Percentiles rank a stretch among this genome's conserved stretches.
phyloP scores from a whole-genome alignment of 2,113 vertebrate genomes.

The Megalops atlanticus region DNA sequence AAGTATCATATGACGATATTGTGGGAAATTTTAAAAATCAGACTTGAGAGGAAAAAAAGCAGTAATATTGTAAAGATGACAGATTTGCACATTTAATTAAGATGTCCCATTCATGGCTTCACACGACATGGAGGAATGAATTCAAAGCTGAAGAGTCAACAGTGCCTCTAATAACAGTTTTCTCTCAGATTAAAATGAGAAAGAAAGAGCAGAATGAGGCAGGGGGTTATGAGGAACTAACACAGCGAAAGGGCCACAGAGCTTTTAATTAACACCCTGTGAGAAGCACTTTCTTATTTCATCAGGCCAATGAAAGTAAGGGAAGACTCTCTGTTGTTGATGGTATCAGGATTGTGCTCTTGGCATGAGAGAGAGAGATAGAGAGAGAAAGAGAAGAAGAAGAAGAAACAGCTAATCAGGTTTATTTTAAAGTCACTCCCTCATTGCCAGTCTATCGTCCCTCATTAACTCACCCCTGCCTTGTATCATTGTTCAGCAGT shows the following conservation, averaged over 20 bases:
- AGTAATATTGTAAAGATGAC: slow-evolving; percentile 68
- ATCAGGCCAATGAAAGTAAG: slow-evolving; percentile 88
- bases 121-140: slow-evolving; percentile 69
- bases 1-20: background rate
- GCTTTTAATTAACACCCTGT: slow-evolving; percentile 92
- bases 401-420: slow-evolving; percentile 72
- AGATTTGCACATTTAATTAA: slow-evolving; percentile 83
- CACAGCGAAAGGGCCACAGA: slow-evolving; percentile 79
- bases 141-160: slow-evolving; percentile 84
- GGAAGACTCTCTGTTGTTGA: slow-evolving; percentile 78
- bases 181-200: slow-evolving; percentile 67
- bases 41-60: slow-evolving; percentile 58
- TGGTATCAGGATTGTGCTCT: slow-evolving; percentile 59
- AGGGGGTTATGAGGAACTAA: slow-evolving; percentile 67
- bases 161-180: slow-evolving; percentile 77
- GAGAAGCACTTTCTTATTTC: slow-evolving; percentile 86
- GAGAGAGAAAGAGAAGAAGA: slow-evolving; percentile 32
- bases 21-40: slow-evolving; percentile 34
- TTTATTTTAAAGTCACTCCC: slow-evolving; percentile 80
- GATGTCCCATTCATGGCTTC: slow-evolving; percentile 58
- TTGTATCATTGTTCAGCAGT: slow-evolving; percentile 83
- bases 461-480: slow-evolving; percentile 87
- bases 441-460: slow-evolving; percentile 72
- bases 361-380: slow-evolving; percentile 46
- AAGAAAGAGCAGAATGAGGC: slow-evolving; percentile 61